These are phyloP conservation scores for Diarsia brunnea DNA, from an alignment of 2,888 invertebrate species.

Conservation along the genomic window DNA sequence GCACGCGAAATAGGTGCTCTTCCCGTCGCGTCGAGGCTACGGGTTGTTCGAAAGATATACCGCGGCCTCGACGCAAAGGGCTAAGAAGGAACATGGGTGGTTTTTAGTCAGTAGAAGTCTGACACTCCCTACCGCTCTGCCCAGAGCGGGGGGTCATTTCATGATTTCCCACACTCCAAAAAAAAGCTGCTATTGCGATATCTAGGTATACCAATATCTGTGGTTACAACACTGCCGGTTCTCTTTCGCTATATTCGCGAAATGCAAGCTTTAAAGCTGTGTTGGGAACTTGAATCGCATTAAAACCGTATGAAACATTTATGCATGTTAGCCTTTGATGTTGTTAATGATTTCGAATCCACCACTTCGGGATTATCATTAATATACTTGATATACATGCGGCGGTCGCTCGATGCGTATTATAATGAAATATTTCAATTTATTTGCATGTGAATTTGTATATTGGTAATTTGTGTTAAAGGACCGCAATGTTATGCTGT, in stretches of 20 bases:
- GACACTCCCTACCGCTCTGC: no score
- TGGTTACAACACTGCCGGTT: conserved; percentile 33
- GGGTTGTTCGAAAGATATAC: no score
- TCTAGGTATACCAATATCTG: no score
- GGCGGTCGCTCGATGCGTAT: conserved; percentile 19
- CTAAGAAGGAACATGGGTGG: no score
- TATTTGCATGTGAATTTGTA: conserved; percentile 40
- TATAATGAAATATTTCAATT: conserved; percentile 53
- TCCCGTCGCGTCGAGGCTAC: no score
- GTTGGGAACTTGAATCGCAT: conserved; percentile 61
- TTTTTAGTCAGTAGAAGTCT: no score
- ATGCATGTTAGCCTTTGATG: conserved; percentile 62
- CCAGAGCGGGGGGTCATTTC: no score
- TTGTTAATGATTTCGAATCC: conserved; percentile 60
- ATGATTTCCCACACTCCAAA: no score
- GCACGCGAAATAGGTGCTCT: no score
- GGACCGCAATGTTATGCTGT: conserved; percentile 33
- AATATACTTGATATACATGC: conserved; percentile 46
- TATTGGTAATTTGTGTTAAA: conserved; percentile 34
- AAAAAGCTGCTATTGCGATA: no score
- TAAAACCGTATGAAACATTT: conserved; percentile 55
- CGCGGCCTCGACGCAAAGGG: no score
- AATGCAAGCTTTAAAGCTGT: conserved; percentile 54
- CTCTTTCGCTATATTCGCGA: conserved; percentile 35
- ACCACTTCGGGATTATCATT: conserved; percentile 47